Base-by-base conservation (phyloP, 64 coral and sea anemone species). In the Montipora efflorescens region DNA sequence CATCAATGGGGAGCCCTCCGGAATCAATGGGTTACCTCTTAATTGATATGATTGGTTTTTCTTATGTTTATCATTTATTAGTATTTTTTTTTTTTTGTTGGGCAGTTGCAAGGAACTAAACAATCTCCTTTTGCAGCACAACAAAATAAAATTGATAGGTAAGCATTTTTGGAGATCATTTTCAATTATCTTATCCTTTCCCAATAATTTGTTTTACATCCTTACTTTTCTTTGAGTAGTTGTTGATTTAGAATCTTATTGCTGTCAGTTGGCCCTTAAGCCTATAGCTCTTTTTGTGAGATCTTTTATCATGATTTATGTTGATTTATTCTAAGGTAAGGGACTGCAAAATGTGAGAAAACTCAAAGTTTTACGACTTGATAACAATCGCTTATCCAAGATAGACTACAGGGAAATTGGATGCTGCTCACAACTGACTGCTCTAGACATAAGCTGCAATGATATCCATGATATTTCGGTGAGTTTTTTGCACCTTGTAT, bases 381-480 rank as follows among this genome's bases (percentile, higher is more conserved):
- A 98, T 20, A 98, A 79, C 78, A 98, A 98, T 51, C 88, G 76
- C 72, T 58, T 98, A 1, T 94, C 93, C 25, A 82, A 81, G 16
- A 68, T 98, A 51, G 89, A 98, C 8, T 80, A 92, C 78, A 59
- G 80, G n/a, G 93, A 98, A 90, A 92, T 98, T 18, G 96, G 89
- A 15, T 92, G 93, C 74, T 95, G 96, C 83, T 90, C 82, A 44
- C 93, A 98, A 74, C 46, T 98, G 44, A 83, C 96, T 48, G 80
- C 92, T 9, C 72, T 98, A 12, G 96, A 98, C 22, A 95, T 98
- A 21, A 98, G 96, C 48, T 95, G 94, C 75, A 98, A 98, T 79
- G 92, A 25, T 45, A 90, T 98, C 47, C 48, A 90, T 88, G 90
- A 98, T 89, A 53, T 98, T 36, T 98, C 96, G 47, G 96, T 98